These are phyloP conservation scores for Pseudopleuronectes americanus DNA, from an alignment of 2,797 vertebrate species.

Conservation along the genomic window DNA sequence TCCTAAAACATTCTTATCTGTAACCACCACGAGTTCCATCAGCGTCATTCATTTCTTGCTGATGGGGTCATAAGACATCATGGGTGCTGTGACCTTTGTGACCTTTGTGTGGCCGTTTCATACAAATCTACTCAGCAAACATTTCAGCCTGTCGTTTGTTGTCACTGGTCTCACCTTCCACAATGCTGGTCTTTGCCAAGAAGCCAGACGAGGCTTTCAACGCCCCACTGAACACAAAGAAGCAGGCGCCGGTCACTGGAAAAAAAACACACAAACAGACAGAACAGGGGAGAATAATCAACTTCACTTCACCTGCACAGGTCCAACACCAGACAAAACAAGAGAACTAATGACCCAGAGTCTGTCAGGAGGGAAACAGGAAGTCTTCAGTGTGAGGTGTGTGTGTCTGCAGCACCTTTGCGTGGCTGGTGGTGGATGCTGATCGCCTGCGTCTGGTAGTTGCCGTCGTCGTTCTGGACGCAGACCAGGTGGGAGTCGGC, in stretches of 20 bases:
- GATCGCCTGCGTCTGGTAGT: slow-evolving; percentile 99
- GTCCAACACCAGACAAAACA: not conserved
- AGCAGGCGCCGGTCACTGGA: slow-evolving; percentile 97
- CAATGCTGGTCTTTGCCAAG: slow-evolving; percentile 98
- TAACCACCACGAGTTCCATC: not conserved
- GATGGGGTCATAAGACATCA: not conserved
- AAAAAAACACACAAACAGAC: slow-evolving; percentile 38
- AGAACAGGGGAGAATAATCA: not conserved
- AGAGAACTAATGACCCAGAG: not conserved
- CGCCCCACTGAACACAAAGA: slow-evolving; percentile 99
- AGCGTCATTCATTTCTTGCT: not conserved
- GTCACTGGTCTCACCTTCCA: slow-evolving; percentile 90
- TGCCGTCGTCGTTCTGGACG: slow-evolving; percentile 97
- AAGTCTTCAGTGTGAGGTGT: not conserved
- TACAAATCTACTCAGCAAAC: slow-evolving; percentile 1
- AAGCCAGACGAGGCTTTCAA: slow-evolving; percentile 96
- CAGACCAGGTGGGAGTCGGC: slow-evolving; percentile 98
- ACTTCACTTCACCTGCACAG: not conserved
- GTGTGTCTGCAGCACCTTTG: slow-evolving; percentile 85
- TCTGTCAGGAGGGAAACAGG: not conserved
- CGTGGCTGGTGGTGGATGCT: slow-evolving; percentile 98
- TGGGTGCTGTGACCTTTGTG: not conserved
- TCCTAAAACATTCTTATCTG: too few relatives aligned
- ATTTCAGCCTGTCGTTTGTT: not conserved
- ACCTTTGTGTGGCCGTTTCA: not conserved